phyloP scores from a whole-genome alignment of 2,113 vertebrate genomes.

The Mus musculus region DNA sequence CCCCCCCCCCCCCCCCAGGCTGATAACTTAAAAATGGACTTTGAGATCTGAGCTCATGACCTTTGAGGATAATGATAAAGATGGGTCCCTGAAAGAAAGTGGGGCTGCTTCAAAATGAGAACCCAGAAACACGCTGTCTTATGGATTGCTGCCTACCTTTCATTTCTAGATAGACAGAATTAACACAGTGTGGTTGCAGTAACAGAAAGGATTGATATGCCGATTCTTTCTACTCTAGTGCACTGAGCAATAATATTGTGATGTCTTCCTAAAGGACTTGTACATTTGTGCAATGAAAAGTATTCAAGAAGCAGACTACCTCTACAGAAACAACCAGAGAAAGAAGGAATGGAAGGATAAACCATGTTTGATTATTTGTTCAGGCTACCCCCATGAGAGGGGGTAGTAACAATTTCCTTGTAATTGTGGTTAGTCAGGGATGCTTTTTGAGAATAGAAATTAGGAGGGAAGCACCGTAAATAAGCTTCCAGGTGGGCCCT shows the following conservation, averaged over 20 bases:
- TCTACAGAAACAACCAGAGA: neutral
- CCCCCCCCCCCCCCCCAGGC: too few relatives aligned
- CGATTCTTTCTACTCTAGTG: too few relatives aligned
- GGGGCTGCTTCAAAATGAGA: neutral
- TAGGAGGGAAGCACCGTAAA: neutral
- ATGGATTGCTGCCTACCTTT: constrained; percentile 31
- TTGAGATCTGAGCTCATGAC: constrained; percentile 14
- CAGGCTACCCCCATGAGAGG: constrained; percentile 13
- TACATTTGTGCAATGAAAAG: neutral
- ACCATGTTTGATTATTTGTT: neutral
- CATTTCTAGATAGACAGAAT: constrained; percentile 63
- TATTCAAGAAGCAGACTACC: neutral
- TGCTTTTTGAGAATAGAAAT: neutral
- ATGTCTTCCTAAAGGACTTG: neutral
- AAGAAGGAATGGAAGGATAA: too few relatives aligned
- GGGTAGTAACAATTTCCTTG: constrained; percentile 41
- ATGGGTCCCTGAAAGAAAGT: neutral
- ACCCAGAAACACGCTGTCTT: constrained; percentile 33
- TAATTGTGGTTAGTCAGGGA: constrained; percentile 48
- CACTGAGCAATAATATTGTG: neutral
- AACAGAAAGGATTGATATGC: neutral
- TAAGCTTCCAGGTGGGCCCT: neutral
- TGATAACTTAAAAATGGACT: neutral
- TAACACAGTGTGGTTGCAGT: constrained; percentile 49
- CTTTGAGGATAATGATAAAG: neutral